These are phyloP conservation scores for Peromyscus nudipes DNA, from an alignment of 2,797 vertebrate species.

Conservation along the genomic window DNA sequence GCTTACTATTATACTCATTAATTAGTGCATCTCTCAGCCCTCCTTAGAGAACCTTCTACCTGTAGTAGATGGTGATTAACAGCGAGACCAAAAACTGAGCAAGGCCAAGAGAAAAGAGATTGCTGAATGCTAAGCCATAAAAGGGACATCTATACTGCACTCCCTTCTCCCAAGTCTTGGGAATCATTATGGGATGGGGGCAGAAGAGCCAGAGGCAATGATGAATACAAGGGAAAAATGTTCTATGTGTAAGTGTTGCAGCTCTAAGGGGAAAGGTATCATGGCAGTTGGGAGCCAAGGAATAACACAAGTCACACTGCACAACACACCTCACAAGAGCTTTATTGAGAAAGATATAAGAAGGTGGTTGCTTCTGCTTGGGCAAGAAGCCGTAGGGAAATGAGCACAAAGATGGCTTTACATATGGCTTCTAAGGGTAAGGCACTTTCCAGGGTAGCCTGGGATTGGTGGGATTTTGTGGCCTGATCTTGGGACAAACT, in stretches of 20 bases:
- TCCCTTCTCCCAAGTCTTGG: not conserved
- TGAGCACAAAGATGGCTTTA: not conserved
- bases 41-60: too few relatives aligned
- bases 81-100: not conserved
- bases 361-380: not conserved
- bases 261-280: not conserved
- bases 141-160: too few relatives aligned
- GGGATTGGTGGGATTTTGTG: not conserved
- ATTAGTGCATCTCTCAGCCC: not conserved
- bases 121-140: not conserved
- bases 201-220: not conserved
- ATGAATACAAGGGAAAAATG: not conserved
- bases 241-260: not conserved
- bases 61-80: not conserved
- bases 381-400: too few relatives aligned
- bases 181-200: not conserved
- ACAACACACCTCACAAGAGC: not conserved
- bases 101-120: not conserved
- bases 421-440: not conserved
- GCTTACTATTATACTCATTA: too few relatives aligned
- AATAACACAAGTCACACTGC: not conserved
- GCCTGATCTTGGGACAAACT: not conserved
- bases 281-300: not conserved
- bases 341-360: not conserved
- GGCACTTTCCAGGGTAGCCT: too few relatives aligned